A percentile compares a stretch with the other conserved stretches of the same genome.
These are phyloP conservation scores for Nerophis ophidion DNA, from an alignment of 2,113 vertebrate genomes.

Conservation along the genomic window DNA sequence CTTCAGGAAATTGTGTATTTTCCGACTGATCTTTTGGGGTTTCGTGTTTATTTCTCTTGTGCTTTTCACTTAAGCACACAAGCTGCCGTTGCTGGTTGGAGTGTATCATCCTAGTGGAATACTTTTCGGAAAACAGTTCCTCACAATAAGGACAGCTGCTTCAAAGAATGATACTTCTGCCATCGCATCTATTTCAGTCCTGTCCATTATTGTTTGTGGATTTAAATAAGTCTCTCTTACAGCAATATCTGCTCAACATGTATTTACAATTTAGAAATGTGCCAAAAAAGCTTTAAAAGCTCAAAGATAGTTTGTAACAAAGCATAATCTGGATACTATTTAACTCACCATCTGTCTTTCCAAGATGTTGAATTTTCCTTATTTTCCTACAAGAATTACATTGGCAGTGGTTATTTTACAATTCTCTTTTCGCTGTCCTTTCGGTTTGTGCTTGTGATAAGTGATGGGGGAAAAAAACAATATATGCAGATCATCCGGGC, in stretches of 20 bases:
- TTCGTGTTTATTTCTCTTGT: constrained; percentile 3
- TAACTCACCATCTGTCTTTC: no score
- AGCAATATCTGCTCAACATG: no score
- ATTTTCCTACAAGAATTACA: background rate
- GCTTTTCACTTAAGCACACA: constrained; percentile 37
- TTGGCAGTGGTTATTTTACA: no score
- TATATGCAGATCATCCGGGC: no score
- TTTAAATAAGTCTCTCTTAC: no score
- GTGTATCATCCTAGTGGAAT: constrained; percentile 36
- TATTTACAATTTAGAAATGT: no score
- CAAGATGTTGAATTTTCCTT: background rate
- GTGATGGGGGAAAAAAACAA: no score
- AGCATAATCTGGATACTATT: no score
- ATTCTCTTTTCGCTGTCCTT: no score
- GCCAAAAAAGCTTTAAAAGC: background rate
- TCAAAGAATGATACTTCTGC: constrained; percentile 31
- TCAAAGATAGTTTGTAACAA: background rate
- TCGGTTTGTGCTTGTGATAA: no score
- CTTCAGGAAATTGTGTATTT: constrained; percentile 30
- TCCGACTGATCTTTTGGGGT: constrained; percentile 13
- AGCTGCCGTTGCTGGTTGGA: constrained; percentile 29
- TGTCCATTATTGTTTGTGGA: background rate
- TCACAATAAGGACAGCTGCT: constrained; percentile 35
- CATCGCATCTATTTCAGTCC: constrained; percentile 21
- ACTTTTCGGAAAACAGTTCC: constrained; percentile 43